These are phyloP conservation scores for Epinotia bilunana DNA, from an alignment of 2,888 invertebrate genomes.

Conservation along the genomic window DNA sequence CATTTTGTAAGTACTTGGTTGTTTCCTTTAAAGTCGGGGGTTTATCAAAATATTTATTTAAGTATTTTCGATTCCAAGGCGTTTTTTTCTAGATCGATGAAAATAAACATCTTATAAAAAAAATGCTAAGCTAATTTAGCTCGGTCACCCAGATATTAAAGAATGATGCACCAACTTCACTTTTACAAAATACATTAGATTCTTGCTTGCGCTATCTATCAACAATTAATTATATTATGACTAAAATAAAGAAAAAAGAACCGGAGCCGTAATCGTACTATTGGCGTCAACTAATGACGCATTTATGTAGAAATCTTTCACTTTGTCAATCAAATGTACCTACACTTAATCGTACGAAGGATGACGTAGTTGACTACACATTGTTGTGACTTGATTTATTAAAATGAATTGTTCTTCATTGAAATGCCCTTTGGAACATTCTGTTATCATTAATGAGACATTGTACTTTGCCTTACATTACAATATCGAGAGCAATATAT, in stretches of 20 bases:
- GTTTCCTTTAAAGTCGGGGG: too few relatives aligned
- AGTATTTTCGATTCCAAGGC: too few relatives aligned
- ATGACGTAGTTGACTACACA: conserved; percentile 5
- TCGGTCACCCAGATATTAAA: too few relatives aligned
- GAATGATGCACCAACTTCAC: too few relatives aligned
- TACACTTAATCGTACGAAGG: neutral
- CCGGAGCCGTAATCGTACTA: neutral
- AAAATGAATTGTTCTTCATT: conserved; percentile 38
- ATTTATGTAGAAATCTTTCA: conserved; percentile 30
- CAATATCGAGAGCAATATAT: neutral
- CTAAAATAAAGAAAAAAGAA: conserved; percentile 9
- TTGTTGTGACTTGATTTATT: neutral
- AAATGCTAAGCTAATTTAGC: too few relatives aligned
- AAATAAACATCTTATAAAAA: too few relatives aligned
- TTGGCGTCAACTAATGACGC: conserved; percentile 34
- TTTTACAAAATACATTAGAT: too few relatives aligned
- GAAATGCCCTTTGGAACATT: conserved; percentile 62
- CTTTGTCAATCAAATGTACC: neutral
- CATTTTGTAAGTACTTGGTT: too few relatives aligned
- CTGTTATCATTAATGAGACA: neutral
- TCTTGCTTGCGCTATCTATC: neutral
- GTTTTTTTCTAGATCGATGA: too few relatives aligned
- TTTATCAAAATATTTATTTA: too few relatives aligned
- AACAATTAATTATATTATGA: conserved; percentile 5
- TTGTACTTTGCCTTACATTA: conserved; percentile 6